Evolutionary conservation across 2,113 vertebrate genomes (phyloP), one percentile per base, ranked within the genome.

Genomic region (Labeo rohita): DNA sequence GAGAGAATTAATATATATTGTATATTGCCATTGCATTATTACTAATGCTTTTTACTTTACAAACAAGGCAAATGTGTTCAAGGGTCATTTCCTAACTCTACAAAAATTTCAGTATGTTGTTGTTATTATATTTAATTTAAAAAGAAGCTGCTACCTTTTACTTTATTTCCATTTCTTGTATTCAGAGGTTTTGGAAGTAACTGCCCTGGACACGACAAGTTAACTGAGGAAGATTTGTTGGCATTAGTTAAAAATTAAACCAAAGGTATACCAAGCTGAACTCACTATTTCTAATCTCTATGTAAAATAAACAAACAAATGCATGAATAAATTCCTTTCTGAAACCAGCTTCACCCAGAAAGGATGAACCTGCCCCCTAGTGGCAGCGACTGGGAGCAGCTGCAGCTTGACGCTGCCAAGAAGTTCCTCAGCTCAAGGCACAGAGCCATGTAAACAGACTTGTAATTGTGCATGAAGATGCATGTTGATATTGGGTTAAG

Each of bases 301-400:
- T 70, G 15, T 21, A 34, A 50, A 81, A 68, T 52, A 68, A 82
- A 82, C 7, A 65, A 81, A 80, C 4, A 75, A 28, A 2, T 39
- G 66, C 34, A 70, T 7, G 2, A 28, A 45, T 10, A 43, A 18
- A 13, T 74, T 21, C 21, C 68, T 80, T 28, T 68, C 28, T 68
- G 15, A 28, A 36, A 21, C 8, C 70, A 39, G 23, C 0, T 10
- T 78, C 45, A 13, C 15, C 16, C 34, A 85, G 74, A 34, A 76
- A 91, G 88, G 86, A 81, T n/a, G 0, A 87, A 89, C 36, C 88
- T 92, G 91, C 86, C 90, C 91, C 91, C 93, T 91, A 83, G 89
- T 92, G 92, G 89, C 36, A 72, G 0, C 3, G 47, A 52, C 23
- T 15, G 43, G 36, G 63, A 50, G 76, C 59, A 36, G 45, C 9